Base-by-base conservation (phyloP, 2,888 invertebrate genomes). In the Caprella mutica region DNA sequence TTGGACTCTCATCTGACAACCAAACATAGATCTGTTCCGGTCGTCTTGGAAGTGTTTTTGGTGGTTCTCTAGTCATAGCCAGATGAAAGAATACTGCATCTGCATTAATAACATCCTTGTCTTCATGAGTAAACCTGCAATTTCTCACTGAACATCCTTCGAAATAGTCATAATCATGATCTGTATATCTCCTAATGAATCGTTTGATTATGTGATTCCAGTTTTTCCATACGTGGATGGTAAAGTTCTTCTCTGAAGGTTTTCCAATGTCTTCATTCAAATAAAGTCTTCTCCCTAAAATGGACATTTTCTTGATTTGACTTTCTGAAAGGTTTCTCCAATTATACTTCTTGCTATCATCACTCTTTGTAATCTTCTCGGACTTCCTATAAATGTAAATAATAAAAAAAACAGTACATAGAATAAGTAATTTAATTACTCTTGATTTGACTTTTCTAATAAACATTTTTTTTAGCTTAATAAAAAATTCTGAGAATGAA, bases 41-140 rank as follows among this genome's bases (percentile, higher is more conserved):
- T n/a, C n/a, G n/a, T 23, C 72, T 72, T 27, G 68, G 69, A 2
- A 82, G 82, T 38, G 84, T 69, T 35, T 79, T 77, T 0, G 76
- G 65, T 0, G 75, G 68, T 14, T 71, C 70, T 43, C 69, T 70
- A 14, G 73, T 75, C 24, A 76, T 67, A 60, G 80, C 79, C 39
- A 81, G 68, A 67, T 81, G 81, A 67, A 81, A 76, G n/a, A 82
- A 67, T 0, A 85, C 81, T 1, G 84, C 81, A 68, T 84, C 82
- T 1, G 82, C 81, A 5, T 68, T 69, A 0, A 70, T 59, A 12
- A 81, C 65, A 23, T 74, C 72, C 3, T 67, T 65, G 9, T 77
- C 73, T 4, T 78, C 67, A 59, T 81, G 80, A 12, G 79, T 78
- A 64, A 84, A 72, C 56, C 72, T 67, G 68, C 84, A 84, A 68